Conservation (phyloP, 1,140 invertebrate genomes). For the Ectropis grisescens region DNA sequence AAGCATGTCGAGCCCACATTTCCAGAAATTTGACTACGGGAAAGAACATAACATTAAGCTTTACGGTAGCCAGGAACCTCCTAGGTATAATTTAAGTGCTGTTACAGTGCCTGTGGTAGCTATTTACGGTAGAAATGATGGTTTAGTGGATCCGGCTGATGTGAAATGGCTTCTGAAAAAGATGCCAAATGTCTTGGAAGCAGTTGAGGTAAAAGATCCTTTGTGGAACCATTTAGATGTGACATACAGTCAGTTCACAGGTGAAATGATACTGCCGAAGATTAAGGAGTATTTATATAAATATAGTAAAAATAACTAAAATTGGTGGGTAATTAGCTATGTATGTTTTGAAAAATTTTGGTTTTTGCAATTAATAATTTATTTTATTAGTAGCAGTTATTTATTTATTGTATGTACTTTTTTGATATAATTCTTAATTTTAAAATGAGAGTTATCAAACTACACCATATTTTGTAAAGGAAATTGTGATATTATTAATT, state of each 20-base stretch:
- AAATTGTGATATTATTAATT: no score
- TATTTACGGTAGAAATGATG: constrained; percentile 43
- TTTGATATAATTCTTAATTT: no score
- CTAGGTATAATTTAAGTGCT: constrained; percentile 64
- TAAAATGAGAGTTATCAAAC: no score
- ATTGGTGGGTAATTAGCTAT: no score
- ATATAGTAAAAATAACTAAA: no score
- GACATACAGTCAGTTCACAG: constrained; percentile 29
- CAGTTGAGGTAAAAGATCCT: constrained; percentile 25
- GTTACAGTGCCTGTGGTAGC: constrained; percentile 56
- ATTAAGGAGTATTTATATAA: constrained; percentile 36
- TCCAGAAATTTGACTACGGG: constrained; percentile 68
- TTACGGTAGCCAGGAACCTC: constrained; percentile 56
- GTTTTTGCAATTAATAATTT: no score
- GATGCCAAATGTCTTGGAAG: constrained; percentile 36
- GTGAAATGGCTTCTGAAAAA: constrained; percentile 28
- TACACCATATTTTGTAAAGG: no score
- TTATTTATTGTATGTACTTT: no score
- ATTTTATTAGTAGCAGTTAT: no score
- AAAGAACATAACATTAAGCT: constrained; percentile 41
- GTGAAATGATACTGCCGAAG: constrained; percentile 33
- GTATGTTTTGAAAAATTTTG: no score
- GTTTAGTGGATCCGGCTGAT: constrained; percentile 36
- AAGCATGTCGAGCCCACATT: constrained; percentile 32
- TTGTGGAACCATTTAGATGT: constrained; percentile 47